Evolutionary conservation across 2,888 invertebrate genomes (phyloP).

Genomic region (Lissocephala sabroskyi): DNA sequence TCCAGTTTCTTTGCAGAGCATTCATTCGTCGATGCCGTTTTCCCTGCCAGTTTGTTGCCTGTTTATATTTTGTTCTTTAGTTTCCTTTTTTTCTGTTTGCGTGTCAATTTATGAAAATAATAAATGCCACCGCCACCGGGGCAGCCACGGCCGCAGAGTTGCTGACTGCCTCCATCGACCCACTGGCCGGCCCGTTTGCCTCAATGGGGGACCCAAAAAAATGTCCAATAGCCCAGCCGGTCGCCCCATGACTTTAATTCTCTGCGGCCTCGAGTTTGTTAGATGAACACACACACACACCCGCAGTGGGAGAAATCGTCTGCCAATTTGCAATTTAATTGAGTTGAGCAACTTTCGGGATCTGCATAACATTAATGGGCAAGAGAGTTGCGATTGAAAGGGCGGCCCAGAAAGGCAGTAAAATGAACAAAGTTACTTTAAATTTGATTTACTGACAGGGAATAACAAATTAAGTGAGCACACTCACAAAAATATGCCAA

Average conservation of each 20-base stretch:
- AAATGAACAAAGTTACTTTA: no score
- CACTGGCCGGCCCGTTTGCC: no score
- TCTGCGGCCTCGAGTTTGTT: no score
- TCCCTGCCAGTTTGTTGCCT: neutral
- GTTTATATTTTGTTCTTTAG: no score
- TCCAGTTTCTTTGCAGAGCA: no score
- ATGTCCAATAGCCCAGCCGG: no score
- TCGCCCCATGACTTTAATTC: no score
- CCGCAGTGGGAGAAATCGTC: neutral
- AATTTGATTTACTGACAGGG: no score
- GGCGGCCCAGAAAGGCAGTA: no score
- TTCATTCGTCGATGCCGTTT: no score
- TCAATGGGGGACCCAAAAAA: no score
- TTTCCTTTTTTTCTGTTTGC: neutral
- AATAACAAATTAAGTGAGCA: neutral
- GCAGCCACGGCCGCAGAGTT: constrained; percentile 11
- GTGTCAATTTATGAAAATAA: constrained; percentile 4
- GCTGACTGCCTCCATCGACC: neutral
- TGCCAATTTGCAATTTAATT: constrained; percentile 18
- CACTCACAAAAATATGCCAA: no score
- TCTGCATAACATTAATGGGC: neutral
- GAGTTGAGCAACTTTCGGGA: constrained; percentile 4
- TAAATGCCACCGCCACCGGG: constrained; percentile 5
- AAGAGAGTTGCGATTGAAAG: neutral
- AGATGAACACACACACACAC: neutral